These are phyloP conservation scores for Grammatotria lemairii DNA, from an alignment of 2,113 vertebrate genomes.

Conservation along the genomic window DNA sequence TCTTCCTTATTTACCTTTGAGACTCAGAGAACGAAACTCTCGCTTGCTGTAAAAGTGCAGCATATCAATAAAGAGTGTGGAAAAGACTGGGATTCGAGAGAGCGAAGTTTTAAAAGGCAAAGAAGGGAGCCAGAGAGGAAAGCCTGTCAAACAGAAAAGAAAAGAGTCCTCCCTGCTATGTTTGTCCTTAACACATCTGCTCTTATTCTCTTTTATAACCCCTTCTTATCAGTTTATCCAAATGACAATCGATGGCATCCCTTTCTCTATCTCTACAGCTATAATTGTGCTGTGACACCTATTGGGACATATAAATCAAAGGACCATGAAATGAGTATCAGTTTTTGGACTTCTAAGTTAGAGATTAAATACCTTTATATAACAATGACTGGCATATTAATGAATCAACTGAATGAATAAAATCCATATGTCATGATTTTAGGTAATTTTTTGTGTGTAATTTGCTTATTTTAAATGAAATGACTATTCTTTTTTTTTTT, in stretches of 20 bases:
- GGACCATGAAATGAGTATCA: neutral
- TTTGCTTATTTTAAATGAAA: neutral
- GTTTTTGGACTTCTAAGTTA: neutral
- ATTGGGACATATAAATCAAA: too few relatives aligned
- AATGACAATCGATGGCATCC: neutral
- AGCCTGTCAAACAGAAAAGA: neutral
- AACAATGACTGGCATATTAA: neutral
- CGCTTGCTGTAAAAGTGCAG: neutral
- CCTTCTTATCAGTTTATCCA: neutral
- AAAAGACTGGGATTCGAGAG: neutral
- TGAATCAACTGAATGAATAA: neutral
- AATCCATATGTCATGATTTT: neutral
- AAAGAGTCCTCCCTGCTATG: neutral
- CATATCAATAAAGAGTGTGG: neutral
- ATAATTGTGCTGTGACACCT: neutral
- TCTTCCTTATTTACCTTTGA: neutral
- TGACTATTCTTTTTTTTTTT: too few relatives aligned
- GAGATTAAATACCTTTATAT: neutral
- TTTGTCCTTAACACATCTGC: neutral
- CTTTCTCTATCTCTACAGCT: neutral
- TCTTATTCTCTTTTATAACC: neutral
- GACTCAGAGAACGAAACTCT: neutral
- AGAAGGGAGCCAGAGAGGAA: neutral
- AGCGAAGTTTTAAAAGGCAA: neutral
- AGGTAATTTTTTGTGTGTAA: neutral